Percentiles rank a stretch among this genome's conserved stretches.
These are phyloP conservation scores for Ridgeia piscesae DNA, from an alignment of 1,140 invertebrate genomes.

Conservation along the genomic window DNA sequence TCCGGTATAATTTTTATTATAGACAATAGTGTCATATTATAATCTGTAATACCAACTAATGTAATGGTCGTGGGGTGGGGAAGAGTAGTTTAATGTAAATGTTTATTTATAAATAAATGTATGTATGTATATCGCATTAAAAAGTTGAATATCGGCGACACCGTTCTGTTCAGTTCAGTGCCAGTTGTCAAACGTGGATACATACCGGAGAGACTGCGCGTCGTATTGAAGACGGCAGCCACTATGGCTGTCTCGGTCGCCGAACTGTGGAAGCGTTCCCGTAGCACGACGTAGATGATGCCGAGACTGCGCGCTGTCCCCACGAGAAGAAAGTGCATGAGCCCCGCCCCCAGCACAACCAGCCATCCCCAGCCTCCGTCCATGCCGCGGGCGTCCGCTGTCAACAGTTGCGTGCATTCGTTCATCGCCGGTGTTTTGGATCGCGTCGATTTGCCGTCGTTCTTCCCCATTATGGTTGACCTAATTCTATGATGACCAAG, in stretches of 20 bases:
- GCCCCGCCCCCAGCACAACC: conserved; percentile 10
- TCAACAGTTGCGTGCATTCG: neutral
- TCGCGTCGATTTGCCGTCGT: neutral
- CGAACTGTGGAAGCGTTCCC: conserved; percentile 11
- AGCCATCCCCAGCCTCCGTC: conserved; percentile 20
- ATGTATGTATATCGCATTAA: too few species aligned
- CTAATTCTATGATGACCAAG: neutral
- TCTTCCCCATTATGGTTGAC: neutral
- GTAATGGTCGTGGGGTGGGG: too few species aligned
- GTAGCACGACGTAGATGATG: conserved; percentile 3
- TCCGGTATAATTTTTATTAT: too few species aligned
- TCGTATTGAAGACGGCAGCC: conserved; percentile 13
- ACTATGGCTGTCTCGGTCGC: conserved; percentile 10
- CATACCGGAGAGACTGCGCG: neutral
- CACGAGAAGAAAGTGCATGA: conserved; percentile 20
- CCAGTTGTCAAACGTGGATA: neutral
- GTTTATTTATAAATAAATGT: too few species aligned
- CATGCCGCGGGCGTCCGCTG: neutral
- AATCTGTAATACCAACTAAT: too few species aligned
- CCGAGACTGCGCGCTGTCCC: conserved; percentile 12
- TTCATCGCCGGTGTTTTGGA: neutral
- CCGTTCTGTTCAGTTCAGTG: too few species aligned
- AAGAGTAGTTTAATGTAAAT: too few species aligned
- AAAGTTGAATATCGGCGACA: too few species aligned
- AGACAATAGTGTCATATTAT: too few species aligned